These are phyloP conservation scores for Poecilia gillii DNA, from an alignment of 2,797 vertebrate species.

Conservation along the genomic window DNA sequence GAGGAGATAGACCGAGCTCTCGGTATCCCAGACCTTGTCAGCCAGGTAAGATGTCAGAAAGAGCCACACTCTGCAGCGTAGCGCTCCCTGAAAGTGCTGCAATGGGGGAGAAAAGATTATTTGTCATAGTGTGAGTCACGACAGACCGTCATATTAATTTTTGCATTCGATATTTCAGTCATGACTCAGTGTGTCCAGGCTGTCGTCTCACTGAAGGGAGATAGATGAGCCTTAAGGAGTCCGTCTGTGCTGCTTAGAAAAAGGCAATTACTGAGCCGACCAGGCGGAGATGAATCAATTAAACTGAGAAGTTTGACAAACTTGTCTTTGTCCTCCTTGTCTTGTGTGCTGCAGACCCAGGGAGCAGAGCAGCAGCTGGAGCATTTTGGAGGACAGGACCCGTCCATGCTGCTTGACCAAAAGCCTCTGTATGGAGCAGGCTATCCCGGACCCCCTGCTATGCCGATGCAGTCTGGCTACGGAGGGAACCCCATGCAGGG, in stretches of 20 bases:
- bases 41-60: slow-evolving; percentile 78
- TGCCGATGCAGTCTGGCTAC: slow-evolving; percentile 87
- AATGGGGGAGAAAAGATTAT: slow-evolving; percentile 10
- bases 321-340: slow-evolving; percentile 41
- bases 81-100: not conserved
- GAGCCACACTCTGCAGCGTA: not conserved
- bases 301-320: slow-evolving; percentile 50
- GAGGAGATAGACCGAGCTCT: slow-evolving; percentile 97
- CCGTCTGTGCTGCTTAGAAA: slow-evolving; percentile 56
- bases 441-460: slow-evolving; percentile 87
- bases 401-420: slow-evolving; percentile 89
- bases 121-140: slow-evolving; percentile 26
- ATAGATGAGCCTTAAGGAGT: slow-evolving; percentile 57
- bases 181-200: slow-evolving; percentile 53
- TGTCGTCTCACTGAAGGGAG: slow-evolving; percentile 51
- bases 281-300: slow-evolving; percentile 63
- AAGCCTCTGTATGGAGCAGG: slow-evolving; percentile 90
- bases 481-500: slow-evolving; percentile 79
- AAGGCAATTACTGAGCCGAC: slow-evolving; percentile 56
- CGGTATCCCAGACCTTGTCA: slow-evolving; percentile 96
- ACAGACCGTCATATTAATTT: slow-evolving; percentile 28
- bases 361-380: slow-evolving; percentile 87
- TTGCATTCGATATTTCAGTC: slow-evolving; percentile 57
- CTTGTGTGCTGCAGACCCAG: slow-evolving; percentile 78
- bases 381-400: slow-evolving; percentile 89